These are phyloP conservation scores for Drosophila truncata DNA, from an alignment of 1,140 invertebrate species.

Conservation along the genomic window DNA sequence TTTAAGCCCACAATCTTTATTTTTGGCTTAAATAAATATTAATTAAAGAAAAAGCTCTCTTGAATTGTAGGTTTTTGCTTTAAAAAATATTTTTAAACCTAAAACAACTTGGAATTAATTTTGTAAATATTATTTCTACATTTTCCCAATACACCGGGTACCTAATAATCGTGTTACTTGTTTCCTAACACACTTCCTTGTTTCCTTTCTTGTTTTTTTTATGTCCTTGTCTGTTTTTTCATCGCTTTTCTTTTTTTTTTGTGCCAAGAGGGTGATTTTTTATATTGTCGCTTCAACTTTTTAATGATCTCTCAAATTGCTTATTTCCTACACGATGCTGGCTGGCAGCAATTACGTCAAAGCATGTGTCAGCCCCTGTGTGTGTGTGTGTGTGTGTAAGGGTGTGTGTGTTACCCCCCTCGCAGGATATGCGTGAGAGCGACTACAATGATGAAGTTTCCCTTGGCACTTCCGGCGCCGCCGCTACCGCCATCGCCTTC, in stretches of 20 bases:
- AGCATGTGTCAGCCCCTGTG: constrained; percentile 35
- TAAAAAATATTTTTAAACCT: too few species aligned
- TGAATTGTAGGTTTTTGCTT: not conserved
- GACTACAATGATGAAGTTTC: constrained; percentile 63
- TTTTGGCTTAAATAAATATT: too few species aligned
- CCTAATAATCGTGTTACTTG: not conserved
- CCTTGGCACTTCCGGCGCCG: constrained; percentile 18
- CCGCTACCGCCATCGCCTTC: not conserved
- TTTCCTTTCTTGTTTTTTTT: not conserved
- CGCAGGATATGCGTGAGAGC: not conserved
- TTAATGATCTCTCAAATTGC: constrained; percentile 84
- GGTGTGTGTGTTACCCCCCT: not conserved
- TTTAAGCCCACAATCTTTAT: too few species aligned
- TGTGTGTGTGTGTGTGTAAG: not conserved
- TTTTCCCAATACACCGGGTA: not conserved
- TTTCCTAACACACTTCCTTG: not conserved
- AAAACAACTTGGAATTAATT: not conserved
- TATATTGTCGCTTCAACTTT: constrained; percentile 78
- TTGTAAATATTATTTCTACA: not conserved
- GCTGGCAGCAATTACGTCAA: constrained; percentile 72
- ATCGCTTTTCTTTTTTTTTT: not conserved
- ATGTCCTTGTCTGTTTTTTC: constrained; percentile 2
- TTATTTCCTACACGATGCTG: constrained; percentile 81
- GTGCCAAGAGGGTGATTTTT: constrained; percentile 15
- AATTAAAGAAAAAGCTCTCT: too few species aligned